Evolutionary conservation across 2,888 invertebrate species (phyloP).

Genomic region (Synergus umbraculus): DNA sequence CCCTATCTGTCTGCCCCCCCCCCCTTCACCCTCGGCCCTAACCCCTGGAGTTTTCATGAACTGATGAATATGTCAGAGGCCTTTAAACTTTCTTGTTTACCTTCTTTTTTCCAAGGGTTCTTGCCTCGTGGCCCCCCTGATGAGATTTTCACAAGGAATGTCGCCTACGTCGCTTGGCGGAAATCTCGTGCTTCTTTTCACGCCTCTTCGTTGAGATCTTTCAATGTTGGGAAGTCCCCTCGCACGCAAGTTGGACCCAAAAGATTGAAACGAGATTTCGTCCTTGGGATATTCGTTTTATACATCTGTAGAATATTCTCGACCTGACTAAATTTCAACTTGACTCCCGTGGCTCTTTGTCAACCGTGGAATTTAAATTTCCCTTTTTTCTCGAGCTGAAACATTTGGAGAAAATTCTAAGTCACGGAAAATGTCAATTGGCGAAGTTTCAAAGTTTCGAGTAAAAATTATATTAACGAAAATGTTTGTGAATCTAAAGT

Average conservation of each 20-base stretch:
- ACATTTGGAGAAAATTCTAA: neutral
- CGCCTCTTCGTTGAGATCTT: neutral
- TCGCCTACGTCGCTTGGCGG: slow-evolving; percentile 7
- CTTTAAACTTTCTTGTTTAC: neutral
- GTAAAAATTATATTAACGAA: too few relatives aligned
- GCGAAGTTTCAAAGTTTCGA: too few relatives aligned
- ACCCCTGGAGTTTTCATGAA: neutral
- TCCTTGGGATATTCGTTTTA: slow-evolving; percentile 6
- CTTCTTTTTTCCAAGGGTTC: neutral
- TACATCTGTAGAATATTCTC: neutral
- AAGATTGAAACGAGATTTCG: slow-evolving; percentile 29
- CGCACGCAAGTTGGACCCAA: neutral
- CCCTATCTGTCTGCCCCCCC: too few relatives aligned
- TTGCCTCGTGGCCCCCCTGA: slow-evolving; percentile 18
- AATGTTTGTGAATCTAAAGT: too few relatives aligned
- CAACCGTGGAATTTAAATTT: neutral
- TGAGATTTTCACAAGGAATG: slow-evolving; percentile 32
- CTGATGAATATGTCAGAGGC: neutral
- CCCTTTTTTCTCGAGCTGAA: neutral
- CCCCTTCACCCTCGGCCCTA: neutral
- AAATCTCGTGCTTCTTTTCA: slow-evolving; percentile 14
- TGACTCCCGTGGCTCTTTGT: slow-evolving; percentile 1
- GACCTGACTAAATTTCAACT: neutral
- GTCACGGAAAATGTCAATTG: too few relatives aligned
- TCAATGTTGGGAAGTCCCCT: neutral